Evolutionary conservation across 2,797 vertebrate species (phyloP).

Genomic region (Staurois parvus): DNA sequence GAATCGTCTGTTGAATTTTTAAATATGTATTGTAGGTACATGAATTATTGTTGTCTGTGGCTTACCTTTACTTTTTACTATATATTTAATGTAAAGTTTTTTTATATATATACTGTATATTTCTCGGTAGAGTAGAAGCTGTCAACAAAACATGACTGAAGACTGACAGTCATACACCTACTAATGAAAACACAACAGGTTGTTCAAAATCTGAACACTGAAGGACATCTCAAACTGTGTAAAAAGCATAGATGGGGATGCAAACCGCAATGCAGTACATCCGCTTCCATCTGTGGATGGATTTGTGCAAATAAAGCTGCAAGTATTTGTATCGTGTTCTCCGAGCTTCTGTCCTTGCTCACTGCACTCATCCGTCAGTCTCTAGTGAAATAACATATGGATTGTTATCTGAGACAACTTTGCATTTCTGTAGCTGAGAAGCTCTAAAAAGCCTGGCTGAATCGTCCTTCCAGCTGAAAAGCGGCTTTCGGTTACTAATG

Average conservation of each 20-base stretch:
- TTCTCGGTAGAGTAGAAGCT: no score
- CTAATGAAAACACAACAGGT: not conserved
- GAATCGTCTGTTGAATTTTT: no score
- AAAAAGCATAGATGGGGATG: not conserved
- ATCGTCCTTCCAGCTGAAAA: not conserved
- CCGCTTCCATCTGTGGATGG: slow-evolving; percentile 4
- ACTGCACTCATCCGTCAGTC: slow-evolving; percentile 6
- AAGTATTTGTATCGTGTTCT: not conserved
- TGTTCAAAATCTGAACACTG: not conserved
- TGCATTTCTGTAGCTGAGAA: not conserved
- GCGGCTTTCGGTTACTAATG: not conserved
- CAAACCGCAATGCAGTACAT: slow-evolving; percentile 2
- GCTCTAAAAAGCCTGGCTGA: not conserved
- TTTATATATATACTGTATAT: no score
- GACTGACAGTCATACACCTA: not conserved
- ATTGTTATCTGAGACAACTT: not conserved
- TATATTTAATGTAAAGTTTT: no score
- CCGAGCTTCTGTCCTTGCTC: not conserved
- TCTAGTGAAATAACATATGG: slow-evolving; percentile 15
- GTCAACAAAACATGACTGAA: not conserved
- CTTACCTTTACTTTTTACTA: no score
- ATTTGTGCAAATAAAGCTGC: not conserved
- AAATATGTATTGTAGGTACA: no score
- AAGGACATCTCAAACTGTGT: not conserved
- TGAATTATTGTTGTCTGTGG: no score